These are phyloP conservation scores for Alexandromys oeconomus DNA, from an alignment of 2,797 vertebrate genomes.

Conservation along the genomic window DNA sequence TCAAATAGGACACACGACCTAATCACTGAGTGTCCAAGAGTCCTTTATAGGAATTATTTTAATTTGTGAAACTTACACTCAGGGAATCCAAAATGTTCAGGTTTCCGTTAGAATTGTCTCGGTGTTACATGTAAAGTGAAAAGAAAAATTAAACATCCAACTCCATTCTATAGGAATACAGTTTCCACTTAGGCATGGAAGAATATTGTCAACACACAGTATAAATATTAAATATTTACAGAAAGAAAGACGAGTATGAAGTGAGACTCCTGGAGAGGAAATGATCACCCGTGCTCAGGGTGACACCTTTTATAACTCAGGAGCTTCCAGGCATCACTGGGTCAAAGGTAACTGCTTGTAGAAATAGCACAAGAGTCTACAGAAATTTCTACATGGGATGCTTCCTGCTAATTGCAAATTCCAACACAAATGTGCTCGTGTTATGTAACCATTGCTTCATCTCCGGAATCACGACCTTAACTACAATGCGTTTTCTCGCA, in stretches of 20 bases:
- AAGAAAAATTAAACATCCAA: not conserved
- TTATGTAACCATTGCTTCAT: slow-evolving; percentile 70
- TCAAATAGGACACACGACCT: not conserved
- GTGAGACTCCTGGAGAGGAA: not conserved
- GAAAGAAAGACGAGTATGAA: not conserved
- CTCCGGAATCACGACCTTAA: slow-evolving; percentile 74
- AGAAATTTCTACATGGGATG: slow-evolving; percentile 68
- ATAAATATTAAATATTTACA: slow-evolving; percentile 53
- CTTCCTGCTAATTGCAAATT: slow-evolving; percentile 37
- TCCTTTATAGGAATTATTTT: slow-evolving; percentile 7
- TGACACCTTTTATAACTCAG: slow-evolving; percentile 35
- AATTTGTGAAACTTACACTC: not conserved
- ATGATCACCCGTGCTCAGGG: not conserved
- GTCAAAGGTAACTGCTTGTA: slow-evolving; percentile 22
- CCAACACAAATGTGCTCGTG: slow-evolving; percentile 57
- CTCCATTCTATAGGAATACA: slow-evolving; percentile 8
- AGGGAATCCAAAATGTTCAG: not conserved
- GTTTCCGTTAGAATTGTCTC: slow-evolving; percentile 14
- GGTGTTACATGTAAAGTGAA: slow-evolving; percentile 21
- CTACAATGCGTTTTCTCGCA: slow-evolving; percentile 69
- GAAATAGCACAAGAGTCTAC: not conserved
- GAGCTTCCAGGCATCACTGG: not conserved
- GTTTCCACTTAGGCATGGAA: not conserved
- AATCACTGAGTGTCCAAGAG: not conserved
- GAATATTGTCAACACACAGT: slow-evolving; percentile 18